phyloP scores from a whole-genome alignment of 2,113 vertebrate species.

The Rhineura floridana region DNA sequence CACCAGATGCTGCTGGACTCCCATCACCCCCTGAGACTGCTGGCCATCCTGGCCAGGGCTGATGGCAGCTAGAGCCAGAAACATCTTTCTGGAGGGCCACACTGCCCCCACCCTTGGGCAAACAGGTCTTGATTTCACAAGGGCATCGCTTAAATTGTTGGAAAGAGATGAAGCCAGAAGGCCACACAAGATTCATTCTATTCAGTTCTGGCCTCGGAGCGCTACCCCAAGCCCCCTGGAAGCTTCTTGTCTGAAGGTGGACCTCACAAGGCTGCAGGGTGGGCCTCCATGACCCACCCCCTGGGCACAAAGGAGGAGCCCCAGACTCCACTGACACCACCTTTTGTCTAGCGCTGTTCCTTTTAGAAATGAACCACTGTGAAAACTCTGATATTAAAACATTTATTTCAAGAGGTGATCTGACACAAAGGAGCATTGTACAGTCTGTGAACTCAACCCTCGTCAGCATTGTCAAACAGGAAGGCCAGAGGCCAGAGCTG shows the following conservation, averaged over 20 bases:
- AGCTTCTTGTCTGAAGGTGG: neutral
- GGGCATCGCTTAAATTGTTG: too few relatives aligned
- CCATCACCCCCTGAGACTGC: too few relatives aligned
- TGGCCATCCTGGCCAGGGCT: too few relatives aligned
- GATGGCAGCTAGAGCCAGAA: too few relatives aligned
- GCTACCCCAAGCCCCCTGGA: neutral
- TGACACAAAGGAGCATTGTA: constrained; percentile 75
- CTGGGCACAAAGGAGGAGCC: too few relatives aligned
- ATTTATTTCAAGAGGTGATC: constrained; percentile 77
- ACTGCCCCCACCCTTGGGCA: too few relatives aligned
- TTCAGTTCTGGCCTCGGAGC: neutral
- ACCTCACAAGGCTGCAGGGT: too few relatives aligned
- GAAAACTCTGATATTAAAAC: constrained; percentile 74
- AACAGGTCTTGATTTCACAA: too few relatives aligned
- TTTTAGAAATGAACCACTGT: constrained; percentile 67
- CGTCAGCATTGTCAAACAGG: constrained; percentile 64
- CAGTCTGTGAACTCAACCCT: constrained; percentile 71
- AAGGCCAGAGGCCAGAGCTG: constrained; percentile 56
- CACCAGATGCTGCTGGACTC: too few relatives aligned
- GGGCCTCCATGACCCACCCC: neutral
- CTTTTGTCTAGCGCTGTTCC: too few relatives aligned
- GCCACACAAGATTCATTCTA: neutral
- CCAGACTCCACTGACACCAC: too few relatives aligned
- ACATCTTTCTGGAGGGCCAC: too few relatives aligned
- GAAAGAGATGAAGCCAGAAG: neutral